Percentiles rank a stretch among this genome's conserved stretches.
Conservation (phyloP, 2,888 invertebrate genomes). For the Sarcophaga variegata region DNA sequence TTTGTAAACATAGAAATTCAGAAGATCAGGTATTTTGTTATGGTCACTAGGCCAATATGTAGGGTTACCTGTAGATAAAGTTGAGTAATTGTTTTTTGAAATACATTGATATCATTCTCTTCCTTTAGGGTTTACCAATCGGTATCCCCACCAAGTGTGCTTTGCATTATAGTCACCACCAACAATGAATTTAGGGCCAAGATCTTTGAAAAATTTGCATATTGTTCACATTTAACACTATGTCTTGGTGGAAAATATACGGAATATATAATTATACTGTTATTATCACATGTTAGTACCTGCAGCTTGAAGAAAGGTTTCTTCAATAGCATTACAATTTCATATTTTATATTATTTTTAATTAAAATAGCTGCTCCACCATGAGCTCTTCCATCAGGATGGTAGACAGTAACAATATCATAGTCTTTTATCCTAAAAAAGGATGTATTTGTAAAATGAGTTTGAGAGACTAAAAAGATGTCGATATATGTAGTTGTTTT, state of each 20-base stretch:
- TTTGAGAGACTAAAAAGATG: conserved; percentile 2
- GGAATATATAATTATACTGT: conserved; percentile 26
- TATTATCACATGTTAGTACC: conserved; percentile 34
- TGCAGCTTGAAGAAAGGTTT: conserved; percentile 37
- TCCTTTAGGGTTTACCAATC: conserved; percentile 50
- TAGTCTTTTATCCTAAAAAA: conserved; percentile 59
- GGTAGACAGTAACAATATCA: conserved; percentile 40
- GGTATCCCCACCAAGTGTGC: conserved; percentile 62
- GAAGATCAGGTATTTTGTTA: no score
- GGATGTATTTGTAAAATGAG: conserved; percentile 43
- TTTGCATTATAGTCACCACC: conserved; percentile 65
- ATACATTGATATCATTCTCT: conserved; percentile 50
- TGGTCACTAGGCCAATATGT: conserved; percentile 35
- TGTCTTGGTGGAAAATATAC: conserved; percentile 53
- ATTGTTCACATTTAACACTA: conserved; percentile 33
- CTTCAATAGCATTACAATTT: conserved; percentile 8
- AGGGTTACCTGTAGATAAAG: conserved; percentile 35
- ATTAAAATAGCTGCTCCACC: conserved; percentile 57
- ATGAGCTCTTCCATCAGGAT: conserved; percentile 60
- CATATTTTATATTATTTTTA: conserved; percentile 48
- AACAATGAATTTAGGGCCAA: conserved; percentile 55
- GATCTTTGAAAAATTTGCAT: conserved; percentile 39
- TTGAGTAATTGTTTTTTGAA: conserved; percentile 8
- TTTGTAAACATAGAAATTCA: no score
- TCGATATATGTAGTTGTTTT: conserved; percentile 32